A percentile compares a stretch with the other conserved stretches of the same genome.
Evolutionary conservation across 92 coral and sea anemone species (phyloP).

Genomic region (Anthopleura xanthogrammica): DNA sequence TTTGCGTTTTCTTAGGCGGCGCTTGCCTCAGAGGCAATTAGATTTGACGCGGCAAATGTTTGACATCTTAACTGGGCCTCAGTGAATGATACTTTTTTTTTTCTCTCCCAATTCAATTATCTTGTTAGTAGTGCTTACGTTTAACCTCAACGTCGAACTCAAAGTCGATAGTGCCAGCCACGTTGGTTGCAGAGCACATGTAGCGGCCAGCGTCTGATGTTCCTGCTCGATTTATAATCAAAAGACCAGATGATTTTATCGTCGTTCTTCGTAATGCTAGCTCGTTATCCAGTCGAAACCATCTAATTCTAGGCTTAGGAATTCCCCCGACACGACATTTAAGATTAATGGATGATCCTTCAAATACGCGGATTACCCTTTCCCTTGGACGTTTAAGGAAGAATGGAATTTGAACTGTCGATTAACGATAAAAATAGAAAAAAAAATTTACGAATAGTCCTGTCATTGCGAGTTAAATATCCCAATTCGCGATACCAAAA

Average conservation of each 20-base stretch:
- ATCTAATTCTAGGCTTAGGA: slow-evolving; percentile 55
- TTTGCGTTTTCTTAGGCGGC: too few relatives aligned
- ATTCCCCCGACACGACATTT: slow-evolving; percentile 51
- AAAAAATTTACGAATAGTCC: too few relatives aligned
- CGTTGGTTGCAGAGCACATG: slow-evolving; percentile 64
- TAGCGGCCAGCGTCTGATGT: slow-evolving; percentile 75
- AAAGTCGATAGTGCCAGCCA: slow-evolving; percentile 46
- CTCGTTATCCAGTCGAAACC: slow-evolving; percentile 44
- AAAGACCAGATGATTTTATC: slow-evolving; percentile 34
- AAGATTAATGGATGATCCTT: slow-evolving; percentile 39
- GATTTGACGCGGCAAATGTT: background rate
- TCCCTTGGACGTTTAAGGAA: slow-evolving; percentile 67
- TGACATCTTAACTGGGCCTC: too few relatives aligned
- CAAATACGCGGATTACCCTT: slow-evolving; percentile 33
- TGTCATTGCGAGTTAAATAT: too few relatives aligned
- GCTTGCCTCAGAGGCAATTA: too few relatives aligned
- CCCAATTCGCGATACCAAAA: background rate
- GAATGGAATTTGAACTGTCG: slow-evolving; percentile 55
- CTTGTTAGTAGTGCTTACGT: slow-evolving; percentile 45
- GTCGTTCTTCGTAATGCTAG: slow-evolving; percentile 34
- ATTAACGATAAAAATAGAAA: slow-evolving; percentile 34
- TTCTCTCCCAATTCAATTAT: background rate
- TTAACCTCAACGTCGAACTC: slow-evolving; percentile 58
- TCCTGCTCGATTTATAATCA: slow-evolving; percentile 44
- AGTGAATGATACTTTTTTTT: background rate